These are phyloP conservation scores for Mesoligia furuncula DNA, from an alignment of 2,888 invertebrate genomes.

Conservation along the genomic window DNA sequence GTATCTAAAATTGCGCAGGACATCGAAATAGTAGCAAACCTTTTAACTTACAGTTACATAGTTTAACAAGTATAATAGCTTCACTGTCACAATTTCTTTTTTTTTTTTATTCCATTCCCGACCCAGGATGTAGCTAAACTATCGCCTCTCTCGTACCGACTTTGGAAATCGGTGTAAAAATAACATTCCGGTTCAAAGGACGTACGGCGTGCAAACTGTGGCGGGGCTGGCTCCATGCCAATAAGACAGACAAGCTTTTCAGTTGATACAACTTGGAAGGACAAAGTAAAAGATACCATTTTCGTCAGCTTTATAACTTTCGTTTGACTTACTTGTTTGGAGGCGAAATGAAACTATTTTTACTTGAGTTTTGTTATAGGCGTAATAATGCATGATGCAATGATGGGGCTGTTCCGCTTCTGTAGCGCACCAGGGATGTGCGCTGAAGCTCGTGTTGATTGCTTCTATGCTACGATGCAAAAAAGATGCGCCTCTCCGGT, in stretches of 20 bases:
- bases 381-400: not conserved
- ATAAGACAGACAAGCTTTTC: conserved; percentile 49
- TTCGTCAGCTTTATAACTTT: conserved; percentile 34
- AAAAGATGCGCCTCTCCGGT: not conserved
- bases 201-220: conserved; percentile 35
- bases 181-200: conserved; percentile 45
- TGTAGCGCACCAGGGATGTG: not conserved
- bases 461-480: not conserved
- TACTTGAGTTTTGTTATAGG: not conserved
- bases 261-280: conserved; percentile 42
- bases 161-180: conserved; percentile 43
- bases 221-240: conserved; percentile 57
- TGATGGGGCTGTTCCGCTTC: not conserved
- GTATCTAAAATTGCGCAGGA: not conserved
- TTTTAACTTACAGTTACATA: not conserved
- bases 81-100: not conserved
- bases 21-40: not conserved
- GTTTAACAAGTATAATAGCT: not conserved
- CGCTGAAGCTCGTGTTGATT: not conserved
- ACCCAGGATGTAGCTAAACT: not conserved
- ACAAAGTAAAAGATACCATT: conserved; percentile 44
- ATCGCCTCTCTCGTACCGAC: conserved; percentile 10
- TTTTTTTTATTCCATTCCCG: not conserved
- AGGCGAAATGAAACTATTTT: conserved; percentile 15
- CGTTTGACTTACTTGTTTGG: not conserved